Evolutionary conservation across 2,113 vertebrate genomes (phyloP).

Genomic region (Saguinus midas): DNA sequence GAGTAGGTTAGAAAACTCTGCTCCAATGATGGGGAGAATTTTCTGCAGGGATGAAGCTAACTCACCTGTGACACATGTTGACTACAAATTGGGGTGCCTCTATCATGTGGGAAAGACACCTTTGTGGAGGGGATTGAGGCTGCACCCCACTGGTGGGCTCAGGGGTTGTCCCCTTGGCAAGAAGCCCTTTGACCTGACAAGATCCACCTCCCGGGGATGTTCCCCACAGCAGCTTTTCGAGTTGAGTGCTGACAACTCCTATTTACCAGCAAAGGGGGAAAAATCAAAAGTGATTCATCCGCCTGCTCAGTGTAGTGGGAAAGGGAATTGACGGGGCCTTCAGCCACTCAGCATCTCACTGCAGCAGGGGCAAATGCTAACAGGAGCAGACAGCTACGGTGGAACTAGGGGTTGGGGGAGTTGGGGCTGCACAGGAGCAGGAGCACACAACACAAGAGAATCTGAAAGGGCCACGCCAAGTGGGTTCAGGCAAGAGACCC

Average conservation of each 20-base stretch:
- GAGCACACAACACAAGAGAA: slow-evolving; percentile 67
- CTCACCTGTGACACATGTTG: not conserved
- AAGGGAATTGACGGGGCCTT: slow-evolving; percentile 77
- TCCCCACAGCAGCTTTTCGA: slow-evolving; percentile 76
- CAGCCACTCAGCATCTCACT: slow-evolving; percentile 73
- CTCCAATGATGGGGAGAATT: not conserved
- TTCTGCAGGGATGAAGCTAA: not conserved
- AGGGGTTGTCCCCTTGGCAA: slow-evolving; percentile 68
- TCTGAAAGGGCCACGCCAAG: slow-evolving; percentile 76
- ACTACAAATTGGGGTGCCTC: slow-evolving; percentile 27
- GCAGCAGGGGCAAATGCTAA: slow-evolving; percentile 71
- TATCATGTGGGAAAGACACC: too few species aligned
- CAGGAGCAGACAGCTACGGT: slow-evolving; percentile 75
- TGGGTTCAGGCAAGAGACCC: slow-evolving; percentile 46
- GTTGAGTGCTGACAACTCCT: slow-evolving; percentile 79
- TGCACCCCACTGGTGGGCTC: not conserved
- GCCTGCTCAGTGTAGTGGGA: slow-evolving; percentile 76
- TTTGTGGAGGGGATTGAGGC: accelerated
- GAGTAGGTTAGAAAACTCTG: not conserved
- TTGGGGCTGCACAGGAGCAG: slow-evolving; percentile 66
- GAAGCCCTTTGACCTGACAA: slow-evolving; percentile 76
- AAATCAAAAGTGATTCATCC: slow-evolving; percentile 80
- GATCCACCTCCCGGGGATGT: slow-evolving; percentile 74
- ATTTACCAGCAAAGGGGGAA: slow-evolving; percentile 70
- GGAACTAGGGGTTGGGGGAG: slow-evolving; percentile 51